phyloP scores from a whole-genome alignment of 2,888 invertebrate genomes.

The Rhynchonema sp. region DNA sequence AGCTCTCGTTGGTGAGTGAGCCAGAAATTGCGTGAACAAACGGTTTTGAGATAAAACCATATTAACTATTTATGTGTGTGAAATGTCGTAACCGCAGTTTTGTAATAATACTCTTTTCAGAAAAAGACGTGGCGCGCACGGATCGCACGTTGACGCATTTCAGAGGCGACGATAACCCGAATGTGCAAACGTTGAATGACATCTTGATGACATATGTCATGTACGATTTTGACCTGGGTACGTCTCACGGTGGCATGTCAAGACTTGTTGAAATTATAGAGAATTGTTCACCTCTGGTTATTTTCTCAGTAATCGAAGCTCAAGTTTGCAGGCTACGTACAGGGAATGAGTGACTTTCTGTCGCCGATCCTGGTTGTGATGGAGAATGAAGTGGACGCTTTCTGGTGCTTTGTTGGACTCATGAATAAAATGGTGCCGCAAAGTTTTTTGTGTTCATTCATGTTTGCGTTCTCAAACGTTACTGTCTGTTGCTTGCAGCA shows the following conservation, averaged over 20 bases:
- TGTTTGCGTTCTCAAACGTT: too few species aligned
- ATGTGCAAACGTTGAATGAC: constrained; percentile 61
- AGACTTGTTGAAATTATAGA: too few species aligned
- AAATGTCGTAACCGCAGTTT: background rate
- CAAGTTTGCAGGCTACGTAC: constrained; percentile 41
- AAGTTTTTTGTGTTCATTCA: too few species aligned
- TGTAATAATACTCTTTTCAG: constrained; percentile 33
- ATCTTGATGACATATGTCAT: constrained; percentile 94
- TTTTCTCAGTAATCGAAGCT: too few species aligned
- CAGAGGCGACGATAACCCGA: constrained; percentile 77
- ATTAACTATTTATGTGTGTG: background rate
- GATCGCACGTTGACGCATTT: constrained; percentile 74
- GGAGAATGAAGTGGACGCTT: constrained; percentile 80
- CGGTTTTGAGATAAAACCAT: too few species aligned
- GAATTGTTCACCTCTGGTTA: too few species aligned
- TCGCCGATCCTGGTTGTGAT: constrained; percentile 73
- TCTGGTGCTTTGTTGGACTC: constrained; percentile 96
- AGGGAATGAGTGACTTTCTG: constrained; percentile 92
- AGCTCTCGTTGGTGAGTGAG: constrained; percentile 51
- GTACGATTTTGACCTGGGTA: constrained; percentile 87
- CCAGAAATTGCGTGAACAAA: background rate
- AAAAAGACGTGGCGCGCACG: constrained; percentile 89
- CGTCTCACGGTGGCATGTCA: too few species aligned
- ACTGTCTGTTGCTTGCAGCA: constrained; percentile 39
- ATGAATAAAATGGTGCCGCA: constrained; percentile 29